Conservation (phyloP, 2,888 invertebrate genomes). For the Lithophane socia region DNA sequence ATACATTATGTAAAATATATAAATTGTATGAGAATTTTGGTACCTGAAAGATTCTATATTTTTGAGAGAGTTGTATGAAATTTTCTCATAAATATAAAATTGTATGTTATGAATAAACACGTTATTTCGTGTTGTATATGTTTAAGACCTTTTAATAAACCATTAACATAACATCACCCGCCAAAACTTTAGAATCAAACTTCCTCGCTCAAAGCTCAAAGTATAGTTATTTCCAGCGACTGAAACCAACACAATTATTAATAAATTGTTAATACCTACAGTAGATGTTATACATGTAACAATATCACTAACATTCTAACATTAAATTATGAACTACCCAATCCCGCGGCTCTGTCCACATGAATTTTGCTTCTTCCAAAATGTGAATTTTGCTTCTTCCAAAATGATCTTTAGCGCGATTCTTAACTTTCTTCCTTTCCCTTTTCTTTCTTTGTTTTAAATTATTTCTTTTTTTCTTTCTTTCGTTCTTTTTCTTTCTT, state of each 20-base stretch:
- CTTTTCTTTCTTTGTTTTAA: neutral
- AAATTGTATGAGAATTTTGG: slow-evolving; percentile 24
- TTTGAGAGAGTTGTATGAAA: neutral
- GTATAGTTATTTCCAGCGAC: neutral
- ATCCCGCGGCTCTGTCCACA: neutral
- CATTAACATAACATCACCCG: neutral
- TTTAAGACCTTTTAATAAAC: fast-evolving
- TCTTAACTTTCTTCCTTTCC: neutral
- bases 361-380: neutral
- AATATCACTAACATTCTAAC: neutral
- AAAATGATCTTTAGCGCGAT: neutral
- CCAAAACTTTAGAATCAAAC: slow-evolving; percentile 21
- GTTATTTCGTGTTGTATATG: neutral
- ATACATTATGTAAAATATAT: slow-evolving; percentile 53
- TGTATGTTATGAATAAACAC: neutral
- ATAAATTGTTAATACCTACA: neutral
- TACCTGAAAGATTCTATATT: slow-evolving; percentile 10
- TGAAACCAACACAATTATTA: neutral
- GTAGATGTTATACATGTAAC: neutral
- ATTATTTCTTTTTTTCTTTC: neutral
- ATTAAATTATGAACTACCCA: neutral
- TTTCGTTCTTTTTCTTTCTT: neutral
- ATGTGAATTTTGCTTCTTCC: neutral
- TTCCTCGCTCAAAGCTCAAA: neutral
- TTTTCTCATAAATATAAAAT: neutral